Evolutionary conservation across 2,888 invertebrate species (phyloP), one percentile per base, ranked within the genome.

Genomic region (Pristionchus mayeri): DNA sequence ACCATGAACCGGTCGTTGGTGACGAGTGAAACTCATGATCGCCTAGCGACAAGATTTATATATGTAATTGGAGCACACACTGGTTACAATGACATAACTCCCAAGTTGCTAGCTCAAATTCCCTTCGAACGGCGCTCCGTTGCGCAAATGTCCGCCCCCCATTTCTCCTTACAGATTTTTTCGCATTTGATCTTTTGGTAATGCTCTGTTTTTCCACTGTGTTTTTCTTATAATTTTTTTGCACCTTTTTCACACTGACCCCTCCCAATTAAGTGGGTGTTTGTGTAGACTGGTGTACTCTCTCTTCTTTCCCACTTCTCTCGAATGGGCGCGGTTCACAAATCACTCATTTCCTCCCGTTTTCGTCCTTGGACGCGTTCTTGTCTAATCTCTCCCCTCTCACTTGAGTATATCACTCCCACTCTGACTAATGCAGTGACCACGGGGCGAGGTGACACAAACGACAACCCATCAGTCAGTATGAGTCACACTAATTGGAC

Each of bases 401-500:
- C 1, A 4, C 34, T 34, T 18, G 60, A 40, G 67, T 71, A 71
- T 71, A 71, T 71, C 71, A 24, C 63, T 63, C 63, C 34, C 71
- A 44, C 37, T n/a, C 37, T 71, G 40, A 71, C 71, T 71, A 71
- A 71, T 40, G 24, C n/a, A 4, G 67, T 54, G 54, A 63, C 34
- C 30, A 34, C 16, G 9, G 27, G n/a, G 27, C 9, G 44, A 71
- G 71, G 71, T 71, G 71, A 71, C 71, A 37, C n/a, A 7, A 71
- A 71, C 6, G 71, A 71, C 44, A 40, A 71, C 34, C 34, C 30
- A 30, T 63, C 71, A 37, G 24, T 9, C 6, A 44, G 44, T 6
- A 71, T 71, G 71, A 71, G n/a, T 71, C 71, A 71, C 13, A 37
- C 71, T 71, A 71, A 71, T 71, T 40, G n/a, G 71, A 24, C 37